Percentiles rank a stretch among this genome's conserved stretches.
Evolutionary conservation across 2,113 vertebrate genomes (phyloP).

Genomic region (Petrocephalus zakoni): DNA sequence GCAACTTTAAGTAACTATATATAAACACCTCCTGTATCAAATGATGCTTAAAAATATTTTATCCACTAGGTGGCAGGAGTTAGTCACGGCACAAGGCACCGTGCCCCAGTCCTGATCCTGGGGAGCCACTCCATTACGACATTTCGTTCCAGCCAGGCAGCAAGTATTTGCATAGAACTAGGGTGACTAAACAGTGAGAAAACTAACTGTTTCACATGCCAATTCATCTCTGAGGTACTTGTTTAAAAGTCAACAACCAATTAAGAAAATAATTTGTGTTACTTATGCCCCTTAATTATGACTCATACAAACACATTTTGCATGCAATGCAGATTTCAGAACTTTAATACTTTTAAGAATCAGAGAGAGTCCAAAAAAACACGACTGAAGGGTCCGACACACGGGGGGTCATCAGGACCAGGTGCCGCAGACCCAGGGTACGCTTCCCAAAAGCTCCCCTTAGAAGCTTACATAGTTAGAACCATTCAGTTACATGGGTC

Average conservation of each 20-base stretch:
- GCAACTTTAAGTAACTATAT: background rate
- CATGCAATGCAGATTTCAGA: background rate
- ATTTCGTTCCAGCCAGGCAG: background rate
- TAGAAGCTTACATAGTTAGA: background rate
- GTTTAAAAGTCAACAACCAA: background rate
- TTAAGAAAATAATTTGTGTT: background rate
- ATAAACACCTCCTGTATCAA: background rate
- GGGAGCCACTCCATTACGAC: background rate
- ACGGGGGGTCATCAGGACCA: background rate
- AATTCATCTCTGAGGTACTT: background rate
- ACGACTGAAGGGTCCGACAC: background rate
- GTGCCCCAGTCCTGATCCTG: background rate
- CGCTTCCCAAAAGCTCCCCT: background rate
- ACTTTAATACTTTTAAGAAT: background rate
- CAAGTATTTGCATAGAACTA: background rate
- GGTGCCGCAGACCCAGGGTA: background rate
- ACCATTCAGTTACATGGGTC: background rate
- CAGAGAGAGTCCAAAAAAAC: background rate
- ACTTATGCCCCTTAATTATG: background rate
- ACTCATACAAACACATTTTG: background rate
- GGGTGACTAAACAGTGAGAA: background rate
- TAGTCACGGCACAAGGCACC: background rate
- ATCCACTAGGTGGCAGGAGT: conserved; percentile 43
- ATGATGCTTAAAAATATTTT: background rate
- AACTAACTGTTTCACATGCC: background rate